Evolutionary conservation across 2,888 invertebrate genomes (phyloP).

Genomic region (Athalia circularis): DNA sequence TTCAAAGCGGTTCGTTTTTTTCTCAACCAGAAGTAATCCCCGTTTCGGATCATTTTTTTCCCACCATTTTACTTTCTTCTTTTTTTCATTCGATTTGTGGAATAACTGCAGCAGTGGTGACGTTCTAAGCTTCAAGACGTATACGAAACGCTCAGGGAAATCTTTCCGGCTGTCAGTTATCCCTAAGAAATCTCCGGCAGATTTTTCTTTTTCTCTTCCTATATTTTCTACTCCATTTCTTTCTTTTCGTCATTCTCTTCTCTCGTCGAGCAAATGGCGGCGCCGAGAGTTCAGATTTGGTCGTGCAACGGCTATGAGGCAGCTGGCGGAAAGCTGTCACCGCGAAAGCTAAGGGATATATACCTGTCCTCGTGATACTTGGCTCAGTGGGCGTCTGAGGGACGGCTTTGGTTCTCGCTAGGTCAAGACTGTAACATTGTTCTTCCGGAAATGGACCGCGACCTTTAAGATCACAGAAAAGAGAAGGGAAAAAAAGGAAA

Average conservation of each 20-base stretch:
- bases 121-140: no score
- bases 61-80: not conserved
- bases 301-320: not conserved
- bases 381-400: conserved; percentile 44
- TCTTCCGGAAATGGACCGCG: conserved; percentile 31
- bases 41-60: not conserved
- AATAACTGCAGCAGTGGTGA: no score
- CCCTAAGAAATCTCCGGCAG: not conserved
- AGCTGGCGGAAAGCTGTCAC: conserved; percentile 46
- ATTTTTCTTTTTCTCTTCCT: not conserved
- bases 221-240: not conserved
- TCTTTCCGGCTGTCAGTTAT: not conserved
- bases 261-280: not conserved
- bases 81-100: no score
- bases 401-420: conserved; percentile 41
- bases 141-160: not conserved
- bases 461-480: not conserved
- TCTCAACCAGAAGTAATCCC: not conserved
- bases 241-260: not conserved
- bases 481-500: not conserved
- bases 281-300: not conserved
- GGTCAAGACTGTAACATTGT: conserved; percentile 45
- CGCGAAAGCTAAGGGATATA: conserved; percentile 54
- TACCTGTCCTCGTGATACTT: conserved; percentile 52
- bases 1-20: no score